A percentile compares a stretch with the other conserved stretches of the same genome.
Conservation (phyloP, 2,888 invertebrate genomes). For the Andrena marginata region DNA sequence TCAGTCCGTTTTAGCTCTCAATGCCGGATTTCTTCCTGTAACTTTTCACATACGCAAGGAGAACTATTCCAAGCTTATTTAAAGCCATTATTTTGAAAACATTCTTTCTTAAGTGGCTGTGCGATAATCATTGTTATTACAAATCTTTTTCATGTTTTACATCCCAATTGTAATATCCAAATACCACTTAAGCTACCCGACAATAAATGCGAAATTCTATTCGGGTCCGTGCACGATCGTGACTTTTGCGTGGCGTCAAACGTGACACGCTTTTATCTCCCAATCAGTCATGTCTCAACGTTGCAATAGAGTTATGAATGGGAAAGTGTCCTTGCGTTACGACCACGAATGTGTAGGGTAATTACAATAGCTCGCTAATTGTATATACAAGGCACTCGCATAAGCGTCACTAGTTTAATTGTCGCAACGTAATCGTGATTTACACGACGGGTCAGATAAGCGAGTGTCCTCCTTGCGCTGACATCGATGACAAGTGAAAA, state of each 20-base stretch:
- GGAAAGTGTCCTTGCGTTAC: constrained; percentile 25
- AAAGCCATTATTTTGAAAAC: too few species aligned
- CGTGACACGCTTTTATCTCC: constrained; percentile 24
- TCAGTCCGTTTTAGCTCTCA: too few species aligned
- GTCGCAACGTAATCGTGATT: constrained; percentile 41
- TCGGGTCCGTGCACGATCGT: neutral
- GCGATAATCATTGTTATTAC: too few species aligned
- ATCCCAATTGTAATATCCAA: neutral
- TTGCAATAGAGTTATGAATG: constrained; percentile 43
- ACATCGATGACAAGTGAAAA: constrained; percentile 35
- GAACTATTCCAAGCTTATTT: too few species aligned
- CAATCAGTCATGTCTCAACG: constrained; percentile 7
- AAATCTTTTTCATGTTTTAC: too few species aligned
- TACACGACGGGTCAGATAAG: constrained; percentile 25
- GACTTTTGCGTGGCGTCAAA: neutral
- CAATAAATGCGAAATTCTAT: neutral
- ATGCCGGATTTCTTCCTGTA: too few species aligned
- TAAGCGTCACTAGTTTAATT: constrained; percentile 46
- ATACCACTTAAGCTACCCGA: neutral
- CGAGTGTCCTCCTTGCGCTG: neutral
- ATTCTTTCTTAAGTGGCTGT: too few species aligned
- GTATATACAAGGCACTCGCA: constrained; percentile 26
- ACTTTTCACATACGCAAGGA: too few species aligned
- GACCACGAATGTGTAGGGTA: constrained; percentile 9
- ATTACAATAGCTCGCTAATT: constrained; percentile 43